Evolutionary conservation across 2,113 vertebrate species (phyloP).

Genomic region (Urocynchramus pylzowi): DNA sequence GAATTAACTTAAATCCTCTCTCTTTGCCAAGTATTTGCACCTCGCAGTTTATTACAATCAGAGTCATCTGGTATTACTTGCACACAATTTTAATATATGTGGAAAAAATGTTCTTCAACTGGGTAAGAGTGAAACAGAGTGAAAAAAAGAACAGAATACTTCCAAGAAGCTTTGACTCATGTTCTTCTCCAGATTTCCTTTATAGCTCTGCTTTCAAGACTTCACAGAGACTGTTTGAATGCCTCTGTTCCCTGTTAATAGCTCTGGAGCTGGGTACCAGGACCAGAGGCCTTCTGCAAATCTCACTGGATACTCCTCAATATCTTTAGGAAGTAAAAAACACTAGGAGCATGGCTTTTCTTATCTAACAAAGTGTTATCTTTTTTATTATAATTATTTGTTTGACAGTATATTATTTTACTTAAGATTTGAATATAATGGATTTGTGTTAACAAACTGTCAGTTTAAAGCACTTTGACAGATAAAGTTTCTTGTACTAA

Average conservation of each 20-base stretch:
- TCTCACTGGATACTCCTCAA: neutral
- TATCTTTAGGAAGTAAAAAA: neutral
- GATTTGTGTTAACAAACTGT: conserved; percentile 41
- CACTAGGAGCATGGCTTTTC: neutral
- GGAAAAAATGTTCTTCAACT: neutral
- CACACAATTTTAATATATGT: neutral
- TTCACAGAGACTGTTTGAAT: neutral
- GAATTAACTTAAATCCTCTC: neutral
- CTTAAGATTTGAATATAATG: neutral
- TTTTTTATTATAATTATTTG: conserved; percentile 27
- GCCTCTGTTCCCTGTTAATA: neutral
- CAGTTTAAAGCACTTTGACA: conserved; percentile 52
- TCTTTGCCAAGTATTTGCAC: neutral
- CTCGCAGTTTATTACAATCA: neutral
- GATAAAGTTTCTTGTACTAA: conserved; percentile 49
- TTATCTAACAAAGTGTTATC: neutral
- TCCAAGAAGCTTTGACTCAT: neutral
- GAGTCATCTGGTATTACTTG: neutral
- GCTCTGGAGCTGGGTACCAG: neutral
- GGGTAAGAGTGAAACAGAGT: neutral
- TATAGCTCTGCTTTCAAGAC: neutral
- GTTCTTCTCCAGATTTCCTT: neutral
- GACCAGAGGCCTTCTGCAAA: neutral
- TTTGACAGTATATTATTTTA: conserved; percentile 16
- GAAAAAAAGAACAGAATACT: neutral